Base-by-base conservation (phyloP, 1,140 invertebrate species). In the Trachymyrmex cornetzi region DNA sequence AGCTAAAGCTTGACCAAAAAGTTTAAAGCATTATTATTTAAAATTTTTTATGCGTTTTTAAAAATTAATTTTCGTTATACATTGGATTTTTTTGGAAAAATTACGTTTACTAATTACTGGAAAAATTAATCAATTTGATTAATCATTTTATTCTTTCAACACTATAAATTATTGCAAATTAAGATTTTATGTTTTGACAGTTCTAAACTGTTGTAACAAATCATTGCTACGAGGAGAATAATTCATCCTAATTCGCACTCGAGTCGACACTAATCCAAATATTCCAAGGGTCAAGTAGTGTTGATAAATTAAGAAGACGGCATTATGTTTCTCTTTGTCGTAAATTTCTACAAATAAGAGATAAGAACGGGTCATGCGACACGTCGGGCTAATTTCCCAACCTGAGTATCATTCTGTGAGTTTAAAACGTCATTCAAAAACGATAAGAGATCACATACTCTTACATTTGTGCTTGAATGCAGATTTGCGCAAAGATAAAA, bases 101-200 rank as follows among this genome's bases (percentile, higher is more conserved):
- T 19, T 16, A 63, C 16, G 4, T 27, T 53, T n/a, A 66, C 14
- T 66, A 38, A 9, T 19, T 44, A 77, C 59, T 48, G 11, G 6
- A 34, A 67, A 50, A 80, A 80, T 69, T 22, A 61, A 38, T 6
- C 24, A 5, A 50, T 34, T 55, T 16, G 27, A 69, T 80, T 30
- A 80, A 80, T 53, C 27, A 66, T 38, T 64, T 63, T 1, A 34
- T 27, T 6, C 12, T 14, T 66, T 53, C 14, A 22, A 19, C 44
- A 48, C 19, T 59, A 12, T 34, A 66, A 48, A 64, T 57, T n/a
- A 55, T 19, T 24, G 22, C 16, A 38, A 64, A 34, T n/a, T n/a
- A 38, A 1, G 48, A 14, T 27, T 50, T 50, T 50, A 14, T 0
- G 12, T 50, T 50, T 50, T 3, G 12, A 50, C 4, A 50, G 48